phyloP scores from a whole-genome alignment of 2,797 vertebrate species.

The Trematomus bernacchii region DNA sequence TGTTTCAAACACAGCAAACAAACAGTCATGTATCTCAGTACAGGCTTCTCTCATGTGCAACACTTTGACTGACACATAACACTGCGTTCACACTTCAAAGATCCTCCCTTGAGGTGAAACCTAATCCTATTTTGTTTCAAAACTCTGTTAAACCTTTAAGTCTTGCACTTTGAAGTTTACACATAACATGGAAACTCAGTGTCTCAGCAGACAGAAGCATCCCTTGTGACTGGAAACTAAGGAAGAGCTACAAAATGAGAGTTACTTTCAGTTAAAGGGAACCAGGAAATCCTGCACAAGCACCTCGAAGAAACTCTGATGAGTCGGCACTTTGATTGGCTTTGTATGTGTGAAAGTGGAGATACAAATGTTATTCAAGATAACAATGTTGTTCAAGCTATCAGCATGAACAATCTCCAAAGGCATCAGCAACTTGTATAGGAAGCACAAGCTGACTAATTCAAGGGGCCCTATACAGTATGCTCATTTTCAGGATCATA shows the following conservation, averaged over 20 bases:
- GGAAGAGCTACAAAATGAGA: neutral
- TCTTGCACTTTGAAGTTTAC: conserved; percentile 20
- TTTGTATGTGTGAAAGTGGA: neutral
- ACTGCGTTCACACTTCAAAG: conserved; percentile 27
- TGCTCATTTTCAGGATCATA: no score
- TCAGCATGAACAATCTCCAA: no score
- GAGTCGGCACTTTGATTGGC: conserved; percentile 12
- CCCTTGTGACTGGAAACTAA: conserved; percentile 3
- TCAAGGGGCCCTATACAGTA: no score
- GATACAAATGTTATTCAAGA: no score
- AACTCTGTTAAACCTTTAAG: conserved; percentile 20
- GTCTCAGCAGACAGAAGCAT: conserved; percentile 22
- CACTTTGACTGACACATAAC: conserved; percentile 26
- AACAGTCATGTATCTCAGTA: neutral
- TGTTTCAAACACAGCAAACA: conserved; percentile 8
- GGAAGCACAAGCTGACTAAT: no score
- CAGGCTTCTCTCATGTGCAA: neutral
- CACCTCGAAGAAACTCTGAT: neutral
- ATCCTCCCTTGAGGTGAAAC: conserved; percentile 8
- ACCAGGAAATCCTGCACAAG: conserved; percentile 33
- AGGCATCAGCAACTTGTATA: no score
- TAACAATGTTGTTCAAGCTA: no score
- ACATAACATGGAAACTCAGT: conserved; percentile 12
- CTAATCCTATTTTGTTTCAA: neutral
- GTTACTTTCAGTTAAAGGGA: neutral